Evolutionary conservation across 2,113 vertebrate species (phyloP).

Genomic region (Aviceda subcristata): DNA sequence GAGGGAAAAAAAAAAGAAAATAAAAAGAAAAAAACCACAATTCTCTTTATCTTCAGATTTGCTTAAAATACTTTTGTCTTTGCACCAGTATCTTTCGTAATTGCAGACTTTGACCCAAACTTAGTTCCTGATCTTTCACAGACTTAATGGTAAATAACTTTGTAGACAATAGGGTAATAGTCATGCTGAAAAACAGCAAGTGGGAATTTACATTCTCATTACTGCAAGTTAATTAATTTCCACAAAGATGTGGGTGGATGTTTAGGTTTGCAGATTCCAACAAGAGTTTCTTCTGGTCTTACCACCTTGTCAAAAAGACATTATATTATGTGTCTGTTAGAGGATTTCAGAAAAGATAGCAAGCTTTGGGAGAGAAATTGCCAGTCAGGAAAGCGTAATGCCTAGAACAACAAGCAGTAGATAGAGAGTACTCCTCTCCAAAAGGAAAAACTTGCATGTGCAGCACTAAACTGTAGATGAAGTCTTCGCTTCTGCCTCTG

Average conservation of each 20-base stretch:
- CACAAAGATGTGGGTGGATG: not conserved
- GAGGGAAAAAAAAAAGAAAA: not conserved
- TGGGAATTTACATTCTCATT: not conserved
- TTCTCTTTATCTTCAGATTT: not conserved
- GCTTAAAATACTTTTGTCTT: not conserved
- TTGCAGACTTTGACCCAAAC: not conserved
- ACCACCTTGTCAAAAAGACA: not conserved
- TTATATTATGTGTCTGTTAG: not conserved
- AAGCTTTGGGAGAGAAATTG: not conserved
- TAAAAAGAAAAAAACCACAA: fast-evolving
- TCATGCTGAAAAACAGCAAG: not conserved
- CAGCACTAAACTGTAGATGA: not conserved
- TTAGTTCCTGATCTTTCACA: not conserved
- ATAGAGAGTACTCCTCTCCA: not conserved
- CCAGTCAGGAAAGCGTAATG: not conserved
- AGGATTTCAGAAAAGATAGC: not conserved
- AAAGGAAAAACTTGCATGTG: not conserved
- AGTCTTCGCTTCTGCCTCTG: not conserved
- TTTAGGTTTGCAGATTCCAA: not conserved
- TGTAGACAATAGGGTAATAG: no score
- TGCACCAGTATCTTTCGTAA: not conserved
- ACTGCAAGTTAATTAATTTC: not conserved
- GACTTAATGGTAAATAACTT: not conserved
- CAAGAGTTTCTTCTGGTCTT: not conserved
- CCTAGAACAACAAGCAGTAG: not conserved